Base-by-base conservation (phyloP, 2,113 vertebrate species). In the Nannobrachium achirus region DNA sequence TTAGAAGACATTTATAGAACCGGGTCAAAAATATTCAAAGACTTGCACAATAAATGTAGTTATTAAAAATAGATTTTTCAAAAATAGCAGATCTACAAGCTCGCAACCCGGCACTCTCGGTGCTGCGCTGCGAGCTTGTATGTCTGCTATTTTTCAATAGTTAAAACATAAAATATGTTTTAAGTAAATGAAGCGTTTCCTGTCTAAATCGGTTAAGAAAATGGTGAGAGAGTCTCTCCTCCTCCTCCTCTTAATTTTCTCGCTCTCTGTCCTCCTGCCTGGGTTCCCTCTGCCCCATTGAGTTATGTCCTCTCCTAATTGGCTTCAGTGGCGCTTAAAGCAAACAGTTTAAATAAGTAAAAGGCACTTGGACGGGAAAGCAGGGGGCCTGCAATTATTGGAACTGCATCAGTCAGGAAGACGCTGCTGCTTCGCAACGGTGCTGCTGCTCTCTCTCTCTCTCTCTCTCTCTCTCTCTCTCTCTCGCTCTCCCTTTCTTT, bases 271-370 rank as follows among this genome's bases (percentile, higher is more conserved):
- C 58, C 40, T 75, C 53, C 67, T 77, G 53, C 55, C 79, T 72
- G 69, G 78, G 71, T 76, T 84, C 83, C 62, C 78, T 85, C 78
- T 85, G 83, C 69, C 86, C 75, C 80, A 78, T 85, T 92, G 90
- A 92, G 88, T 92, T 92, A 91, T 89, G 83, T 84, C 81, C 6
- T 81, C 79, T 72, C 73, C 79, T 92, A 92, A 92, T 92, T 92
- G 90, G 87, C 90, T 90, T 90, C 88, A 84, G 80, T 89, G 87
- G 86, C 82, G 74, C 89, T 92, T 91, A 89, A 91, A 92, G 89
- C 82, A 93, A 93, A 92, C 91, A 89, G 84, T 93, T 92, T 92
- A 91, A 93, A 92, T 92, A 92, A 91, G 87, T 92, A 90, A 92
- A 94, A 89, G 87, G 87, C 84, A 88, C 84, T 91, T 90, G 91